Conservation (phyloP, 2,113 vertebrate genomes). For the Otolemur garnettii region DNA sequence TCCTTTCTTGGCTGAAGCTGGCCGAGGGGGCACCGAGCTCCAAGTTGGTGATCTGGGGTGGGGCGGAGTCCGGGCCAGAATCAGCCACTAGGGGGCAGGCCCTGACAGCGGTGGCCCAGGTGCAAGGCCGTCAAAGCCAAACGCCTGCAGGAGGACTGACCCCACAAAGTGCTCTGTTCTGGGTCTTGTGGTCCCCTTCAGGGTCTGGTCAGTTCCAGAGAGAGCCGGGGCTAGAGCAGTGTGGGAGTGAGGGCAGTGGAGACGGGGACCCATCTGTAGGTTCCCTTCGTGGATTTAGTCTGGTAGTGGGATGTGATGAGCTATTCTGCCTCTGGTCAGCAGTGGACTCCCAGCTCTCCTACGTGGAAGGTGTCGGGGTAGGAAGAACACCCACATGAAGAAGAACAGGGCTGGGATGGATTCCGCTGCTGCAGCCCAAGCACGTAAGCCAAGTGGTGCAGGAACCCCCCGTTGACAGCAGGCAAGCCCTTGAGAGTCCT, state of each 20-base stretch:
- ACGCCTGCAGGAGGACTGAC: neutral
- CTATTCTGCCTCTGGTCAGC: neutral
- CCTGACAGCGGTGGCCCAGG: constrained; percentile 71
- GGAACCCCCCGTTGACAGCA: neutral
- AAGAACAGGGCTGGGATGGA: neutral
- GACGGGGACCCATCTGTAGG: neutral
- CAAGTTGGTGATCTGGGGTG: neutral
- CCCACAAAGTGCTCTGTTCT: neutral
- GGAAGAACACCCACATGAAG: neutral
- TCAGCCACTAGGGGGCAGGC: constrained; percentile 81
- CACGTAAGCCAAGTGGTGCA: neutral
- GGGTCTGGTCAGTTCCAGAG: neutral
- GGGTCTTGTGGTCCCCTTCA: neutral
- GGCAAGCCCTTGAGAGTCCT: neutral
- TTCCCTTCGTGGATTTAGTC: neutral
- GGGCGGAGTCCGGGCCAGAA: constrained; percentile 2
- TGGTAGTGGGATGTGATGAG: neutral
- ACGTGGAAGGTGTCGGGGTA: neutral
- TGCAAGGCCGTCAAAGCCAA: neutral
- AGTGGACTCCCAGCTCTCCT: neutral
- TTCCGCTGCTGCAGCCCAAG: neutral
- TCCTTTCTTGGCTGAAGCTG: neutral
- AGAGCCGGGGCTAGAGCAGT: neutral
- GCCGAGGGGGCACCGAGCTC: neutral
- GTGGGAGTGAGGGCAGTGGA: neutral